A percentile compares a stretch with the other conserved stretches of the same genome.
phyloP scores from a whole-genome alignment of 2,888 invertebrate genomes.

The Cosmorhoe ocellata region DNA sequence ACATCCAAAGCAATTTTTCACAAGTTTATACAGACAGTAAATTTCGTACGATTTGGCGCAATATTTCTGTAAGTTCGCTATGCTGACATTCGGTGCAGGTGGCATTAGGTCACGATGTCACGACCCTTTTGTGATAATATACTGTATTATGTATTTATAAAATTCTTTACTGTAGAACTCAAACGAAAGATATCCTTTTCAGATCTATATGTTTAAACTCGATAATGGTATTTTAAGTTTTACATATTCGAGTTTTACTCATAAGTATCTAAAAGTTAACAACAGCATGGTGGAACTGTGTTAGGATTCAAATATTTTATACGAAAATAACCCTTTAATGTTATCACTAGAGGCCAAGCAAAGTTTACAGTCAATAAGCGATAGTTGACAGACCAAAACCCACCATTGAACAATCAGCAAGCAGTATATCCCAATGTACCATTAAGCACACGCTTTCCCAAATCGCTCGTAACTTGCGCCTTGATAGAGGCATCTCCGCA shows the following conservation, averaged over 20 bases:
- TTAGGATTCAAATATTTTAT: no score
- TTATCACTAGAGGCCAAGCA: no score
- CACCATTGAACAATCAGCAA: slow-evolving; percentile 18
- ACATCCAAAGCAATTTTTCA: slow-evolving; percentile 63
- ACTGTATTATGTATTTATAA: slow-evolving; percentile 1
- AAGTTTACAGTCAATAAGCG: background rate
- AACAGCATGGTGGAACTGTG: no score
- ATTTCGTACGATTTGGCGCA: slow-evolving; percentile 39
- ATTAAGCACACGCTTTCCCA: slow-evolving; percentile 31
- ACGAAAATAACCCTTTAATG: no score
- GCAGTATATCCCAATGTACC: slow-evolving; percentile 34
- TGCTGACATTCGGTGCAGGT: slow-evolving; percentile 3
- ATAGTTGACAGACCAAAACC: slow-evolving; percentile 1
- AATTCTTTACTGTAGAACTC: no score
- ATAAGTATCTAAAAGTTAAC: no score
- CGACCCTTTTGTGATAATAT: slow-evolving; percentile 2
- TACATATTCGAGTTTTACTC: no score
- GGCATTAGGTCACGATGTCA: slow-evolving; percentile 6
- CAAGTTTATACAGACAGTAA: slow-evolving; percentile 43
- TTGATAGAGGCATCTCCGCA: slow-evolving; percentile 50
- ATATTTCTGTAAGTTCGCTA: slow-evolving; percentile 28
- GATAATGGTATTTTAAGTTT: no score
- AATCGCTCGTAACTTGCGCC: slow-evolving; percentile 44
- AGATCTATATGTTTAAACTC: no score
- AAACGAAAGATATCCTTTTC: no score